phyloP scores from a whole-genome alignment of 2,797 vertebrate genomes.

The Myotis findleyi region DNA sequence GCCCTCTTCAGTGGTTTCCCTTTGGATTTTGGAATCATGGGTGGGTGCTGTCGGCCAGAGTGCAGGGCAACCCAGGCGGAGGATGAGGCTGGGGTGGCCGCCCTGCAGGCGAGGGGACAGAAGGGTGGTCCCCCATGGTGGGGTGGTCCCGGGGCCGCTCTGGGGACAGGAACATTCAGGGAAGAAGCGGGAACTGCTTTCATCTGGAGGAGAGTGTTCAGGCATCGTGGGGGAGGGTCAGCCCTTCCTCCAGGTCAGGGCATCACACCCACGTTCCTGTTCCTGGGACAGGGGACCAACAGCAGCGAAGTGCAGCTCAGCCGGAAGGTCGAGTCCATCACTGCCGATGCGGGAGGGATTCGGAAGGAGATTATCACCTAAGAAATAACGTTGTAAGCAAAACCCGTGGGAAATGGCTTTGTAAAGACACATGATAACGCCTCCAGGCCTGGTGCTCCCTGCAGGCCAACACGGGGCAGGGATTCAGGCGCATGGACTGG shows the following conservation, averaged over 20 bases:
- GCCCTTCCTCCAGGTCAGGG: neutral
- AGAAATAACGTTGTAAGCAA: neutral
- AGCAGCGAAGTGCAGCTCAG: neutral
- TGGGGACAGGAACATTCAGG: neutral
- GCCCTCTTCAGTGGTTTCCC: neutral
- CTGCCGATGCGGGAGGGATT: neutral
- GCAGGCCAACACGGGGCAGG: neutral
- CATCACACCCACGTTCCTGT: fast-evolving
- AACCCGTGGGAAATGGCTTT: neutral
- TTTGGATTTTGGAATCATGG: neutral
- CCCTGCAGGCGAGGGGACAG: too few species aligned
- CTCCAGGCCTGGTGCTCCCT: neutral
- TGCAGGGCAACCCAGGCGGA: neutral
- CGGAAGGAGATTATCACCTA: neutral
- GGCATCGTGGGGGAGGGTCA: fast-evolving
- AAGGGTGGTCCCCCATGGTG: neutral
- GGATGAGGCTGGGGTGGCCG: neutral
- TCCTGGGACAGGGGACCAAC: neutral
- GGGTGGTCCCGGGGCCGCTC: neutral
- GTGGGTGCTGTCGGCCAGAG: neutral
- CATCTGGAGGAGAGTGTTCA: neutral
- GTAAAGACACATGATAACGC: neutral
- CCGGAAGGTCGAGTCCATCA: neutral
- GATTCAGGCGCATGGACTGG: neutral
- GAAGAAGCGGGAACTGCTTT: neutral